phyloP scores from a whole-genome alignment of 2,888 invertebrate species.

The Euzetes globulus region DNA sequence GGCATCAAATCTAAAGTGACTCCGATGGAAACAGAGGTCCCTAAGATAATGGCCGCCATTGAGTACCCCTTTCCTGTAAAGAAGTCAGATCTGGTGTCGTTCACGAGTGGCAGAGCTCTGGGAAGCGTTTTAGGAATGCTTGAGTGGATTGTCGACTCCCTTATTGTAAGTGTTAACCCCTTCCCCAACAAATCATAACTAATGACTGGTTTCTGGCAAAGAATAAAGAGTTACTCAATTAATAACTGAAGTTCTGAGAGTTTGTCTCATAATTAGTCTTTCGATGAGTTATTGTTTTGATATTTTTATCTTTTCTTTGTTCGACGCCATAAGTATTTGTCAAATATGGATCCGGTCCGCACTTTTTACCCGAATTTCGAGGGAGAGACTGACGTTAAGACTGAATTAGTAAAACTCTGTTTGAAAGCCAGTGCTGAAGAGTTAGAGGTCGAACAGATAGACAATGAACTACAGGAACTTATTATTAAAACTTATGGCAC shows the following conservation, averaged over 20 bases:
- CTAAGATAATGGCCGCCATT: constrained; percentile 23
- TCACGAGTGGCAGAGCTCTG: constrained; percentile 22
- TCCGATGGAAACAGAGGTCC: constrained; percentile 28
- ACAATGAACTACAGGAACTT: background rate
- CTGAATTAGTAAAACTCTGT: constrained; percentile 5
- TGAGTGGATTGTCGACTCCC: constrained; percentile 24
- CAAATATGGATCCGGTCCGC: background rate
- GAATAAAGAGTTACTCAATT: too few relatives aligned
- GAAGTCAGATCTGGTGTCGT: constrained; percentile 32
- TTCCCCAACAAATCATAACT: background rate
- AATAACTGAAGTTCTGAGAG: too few relatives aligned
- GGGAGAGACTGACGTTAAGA: constrained; percentile 17
- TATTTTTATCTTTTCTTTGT: background rate
- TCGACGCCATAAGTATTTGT: background rate
- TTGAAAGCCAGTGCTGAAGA: background rate
- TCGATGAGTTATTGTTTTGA: background rate
- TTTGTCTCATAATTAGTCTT: too few relatives aligned
- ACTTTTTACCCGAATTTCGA: constrained; percentile 2
- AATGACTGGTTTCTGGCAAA: background rate
- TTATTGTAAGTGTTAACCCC: background rate
- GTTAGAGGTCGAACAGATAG: background rate
- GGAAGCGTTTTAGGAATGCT: constrained; percentile 29
- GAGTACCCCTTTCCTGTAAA: constrained; percentile 35
- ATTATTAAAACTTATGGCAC: constrained; percentile 28
- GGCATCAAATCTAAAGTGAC: background rate